Evolutionary conservation across 1,140 invertebrate genomes (phyloP).

Genomic region (Drosophila prosaltans): DNA sequence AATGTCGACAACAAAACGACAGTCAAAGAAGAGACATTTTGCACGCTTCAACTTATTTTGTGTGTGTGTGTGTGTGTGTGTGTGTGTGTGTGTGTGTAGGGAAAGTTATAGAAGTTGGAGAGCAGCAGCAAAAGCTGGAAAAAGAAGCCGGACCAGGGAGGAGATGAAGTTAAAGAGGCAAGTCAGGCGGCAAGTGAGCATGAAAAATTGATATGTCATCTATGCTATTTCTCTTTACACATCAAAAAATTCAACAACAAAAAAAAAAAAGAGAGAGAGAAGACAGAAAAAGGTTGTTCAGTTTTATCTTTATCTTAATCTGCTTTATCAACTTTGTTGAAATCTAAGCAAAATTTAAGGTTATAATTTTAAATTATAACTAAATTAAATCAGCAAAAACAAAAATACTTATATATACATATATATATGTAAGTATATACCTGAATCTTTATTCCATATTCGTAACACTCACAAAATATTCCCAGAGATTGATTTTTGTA

Average conservation of each 20-base stretch:
- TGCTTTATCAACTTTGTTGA: constrained; percentile 1
- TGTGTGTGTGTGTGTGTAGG: not conserved
- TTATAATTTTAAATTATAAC: not conserved
- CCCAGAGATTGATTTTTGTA: no score
- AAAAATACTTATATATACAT: no score
- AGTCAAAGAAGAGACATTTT: constrained; percentile 52
- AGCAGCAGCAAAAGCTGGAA: not conserved
- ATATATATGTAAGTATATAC: no score
- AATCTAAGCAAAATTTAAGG: not conserved
- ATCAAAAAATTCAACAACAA: not conserved
- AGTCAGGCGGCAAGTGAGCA: constrained; percentile 7
- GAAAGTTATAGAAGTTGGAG: not conserved
- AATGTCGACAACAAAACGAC: constrained; percentile 63
- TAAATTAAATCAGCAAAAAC: no score
- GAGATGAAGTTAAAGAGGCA: constrained; percentile 10
- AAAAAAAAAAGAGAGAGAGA: not conserved
- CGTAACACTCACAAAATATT: no score
- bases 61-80: constrained; percentile 1
- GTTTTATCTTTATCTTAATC: not conserved
- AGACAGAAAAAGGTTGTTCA: no score
- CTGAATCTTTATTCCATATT: no score
- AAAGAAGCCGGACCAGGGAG: not conserved
- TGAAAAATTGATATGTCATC: constrained; percentile 38
- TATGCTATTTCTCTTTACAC: constrained; percentile 6
- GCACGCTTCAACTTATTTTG: constrained; percentile 57